phyloP scores from a whole-genome alignment of 1,140 invertebrate species.

The Daktulosphaira vitifoliae region DNA sequence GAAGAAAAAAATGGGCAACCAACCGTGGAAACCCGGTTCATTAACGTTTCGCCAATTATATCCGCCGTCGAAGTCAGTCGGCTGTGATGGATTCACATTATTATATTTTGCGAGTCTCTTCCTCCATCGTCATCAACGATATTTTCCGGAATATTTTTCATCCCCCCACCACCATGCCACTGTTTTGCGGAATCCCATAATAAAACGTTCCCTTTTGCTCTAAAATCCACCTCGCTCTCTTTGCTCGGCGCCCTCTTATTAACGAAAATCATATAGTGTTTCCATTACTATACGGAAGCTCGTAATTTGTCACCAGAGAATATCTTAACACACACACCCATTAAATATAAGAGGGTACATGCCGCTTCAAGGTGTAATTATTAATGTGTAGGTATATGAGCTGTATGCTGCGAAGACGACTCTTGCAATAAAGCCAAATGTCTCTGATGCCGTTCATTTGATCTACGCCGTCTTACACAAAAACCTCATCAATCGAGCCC shows the following conservation, averaged over 20 bases:
- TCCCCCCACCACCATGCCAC: background rate
- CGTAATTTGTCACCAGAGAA: conserved; percentile 19
- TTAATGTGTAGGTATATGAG: no score
- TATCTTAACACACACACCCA: background rate
- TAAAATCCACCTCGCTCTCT: background rate
- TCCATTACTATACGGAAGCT: background rate
- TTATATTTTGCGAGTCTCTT: conserved; percentile 15
- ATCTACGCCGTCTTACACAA: no score
- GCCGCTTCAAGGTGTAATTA: no score
- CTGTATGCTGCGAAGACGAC: no score
- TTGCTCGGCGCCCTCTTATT: background rate
- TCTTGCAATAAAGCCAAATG: no score
- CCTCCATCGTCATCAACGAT: conserved; percentile 1
- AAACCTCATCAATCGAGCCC: no score
- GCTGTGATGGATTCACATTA: conserved; percentile 30
- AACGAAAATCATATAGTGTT: conserved; percentile 4
- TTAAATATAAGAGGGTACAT: background rate
- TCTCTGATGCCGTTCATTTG: no score
- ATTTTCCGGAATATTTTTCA: conserved; percentile 34
- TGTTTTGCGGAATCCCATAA: background rate
- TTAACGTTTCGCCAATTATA: conserved; percentile 33
- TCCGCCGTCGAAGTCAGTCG: conserved; percentile 25
- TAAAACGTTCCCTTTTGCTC: conserved; percentile 8
- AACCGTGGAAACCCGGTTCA: conserved; percentile 23
- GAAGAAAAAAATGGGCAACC: conserved; percentile 20